Evolutionary conservation across 1,140 invertebrate species (phyloP).

Genomic region (Drosophila sp.): DNA sequence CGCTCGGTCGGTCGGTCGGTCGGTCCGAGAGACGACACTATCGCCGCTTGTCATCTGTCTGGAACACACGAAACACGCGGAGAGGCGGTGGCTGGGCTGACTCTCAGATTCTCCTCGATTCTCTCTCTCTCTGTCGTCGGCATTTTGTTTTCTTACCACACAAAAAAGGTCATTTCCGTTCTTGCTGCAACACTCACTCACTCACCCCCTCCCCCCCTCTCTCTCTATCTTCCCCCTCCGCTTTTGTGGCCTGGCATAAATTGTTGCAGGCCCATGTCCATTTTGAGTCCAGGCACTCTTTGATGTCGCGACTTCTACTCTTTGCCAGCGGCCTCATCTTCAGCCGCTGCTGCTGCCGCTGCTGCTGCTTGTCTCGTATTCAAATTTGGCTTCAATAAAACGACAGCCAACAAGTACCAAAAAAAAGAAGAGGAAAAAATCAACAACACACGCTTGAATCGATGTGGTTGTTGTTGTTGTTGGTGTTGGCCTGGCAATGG

Average conservation of each 20-base stretch:
- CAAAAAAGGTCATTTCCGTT: slow-evolving; percentile 78
- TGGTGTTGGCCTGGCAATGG: slow-evolving; percentile 47
- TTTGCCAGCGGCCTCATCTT: slow-evolving; percentile 40
- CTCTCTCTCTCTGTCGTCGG: slow-evolving; percentile 31
- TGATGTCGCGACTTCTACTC: slow-evolving; percentile 72
- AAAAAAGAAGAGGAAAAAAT: background rate
- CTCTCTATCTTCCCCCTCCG: no score
- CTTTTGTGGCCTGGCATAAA: slow-evolving; percentile 65
- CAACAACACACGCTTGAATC: slow-evolving; percentile 29
- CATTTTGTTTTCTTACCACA: slow-evolving; percentile 70
- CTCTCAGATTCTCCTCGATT: background rate
- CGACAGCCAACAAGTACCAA: slow-evolving; percentile 69
- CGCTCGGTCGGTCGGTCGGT: background rate
- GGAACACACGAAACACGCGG: slow-evolving; percentile 61
- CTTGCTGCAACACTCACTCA: slow-evolving; percentile 29
- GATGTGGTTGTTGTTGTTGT: slow-evolving; percentile 26
- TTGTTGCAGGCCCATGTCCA: slow-evolving; percentile 79
- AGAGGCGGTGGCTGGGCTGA: slow-evolving; percentile 11
- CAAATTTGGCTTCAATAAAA: slow-evolving; percentile 82
- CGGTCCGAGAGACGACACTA: slow-evolving; percentile 58
- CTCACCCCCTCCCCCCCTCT: slow-evolving; percentile 1
- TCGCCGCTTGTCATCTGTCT: slow-evolving; percentile 77
- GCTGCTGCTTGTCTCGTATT: slow-evolving; percentile 68
- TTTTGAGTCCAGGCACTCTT: slow-evolving; percentile 81
- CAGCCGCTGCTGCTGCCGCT: slow-evolving; percentile 28